A percentile compares a stretch with the other conserved stretches of the same genome.
Evolutionary conservation across 2,888 invertebrate species (phyloP).

Genomic region (Rhamnusium bicolor): DNA sequence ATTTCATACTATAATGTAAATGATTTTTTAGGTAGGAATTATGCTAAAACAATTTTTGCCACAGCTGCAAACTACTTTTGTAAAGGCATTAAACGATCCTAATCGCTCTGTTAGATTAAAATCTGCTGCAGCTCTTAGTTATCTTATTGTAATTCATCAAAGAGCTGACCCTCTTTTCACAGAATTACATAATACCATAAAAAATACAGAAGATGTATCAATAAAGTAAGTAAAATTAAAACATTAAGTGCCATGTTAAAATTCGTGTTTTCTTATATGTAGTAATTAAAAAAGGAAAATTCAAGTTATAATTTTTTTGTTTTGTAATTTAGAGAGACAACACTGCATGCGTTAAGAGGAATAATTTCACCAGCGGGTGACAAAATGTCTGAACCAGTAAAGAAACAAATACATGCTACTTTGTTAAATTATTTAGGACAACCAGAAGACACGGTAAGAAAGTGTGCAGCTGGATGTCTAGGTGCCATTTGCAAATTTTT

Average conservation of each 20-base stretch:
- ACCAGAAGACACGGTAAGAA: slow-evolving; percentile 86
- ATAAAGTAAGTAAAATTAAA: slow-evolving; percentile 70
- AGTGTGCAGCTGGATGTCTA: slow-evolving; percentile 90
- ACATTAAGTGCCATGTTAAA: background rate
- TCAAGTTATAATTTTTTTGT: slow-evolving; percentile 4
- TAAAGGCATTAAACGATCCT: slow-evolving; percentile 94
- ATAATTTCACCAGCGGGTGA: slow-evolving; percentile 89
- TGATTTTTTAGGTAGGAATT: slow-evolving; percentile 82
- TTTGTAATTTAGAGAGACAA: slow-evolving; percentile 85
- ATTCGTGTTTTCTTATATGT: background rate
- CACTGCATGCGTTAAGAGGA: slow-evolving; percentile 91
- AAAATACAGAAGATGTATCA: slow-evolving; percentile 87
- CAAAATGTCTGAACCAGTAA: slow-evolving; percentile 88
- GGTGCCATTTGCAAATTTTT: slow-evolving; percentile 88
- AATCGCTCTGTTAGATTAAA: slow-evolving; percentile 90
- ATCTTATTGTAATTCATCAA: slow-evolving; percentile 92
- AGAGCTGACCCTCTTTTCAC: slow-evolving; percentile 95
- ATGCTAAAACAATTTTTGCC: slow-evolving; percentile 98
- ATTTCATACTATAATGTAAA: background rate
- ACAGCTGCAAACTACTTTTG: slow-evolving; percentile 97
- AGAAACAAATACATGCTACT: slow-evolving; percentile 81
- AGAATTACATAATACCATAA: slow-evolving; percentile 91
- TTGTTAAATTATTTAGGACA: slow-evolving; percentile 80
- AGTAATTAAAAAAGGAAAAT: background rate
- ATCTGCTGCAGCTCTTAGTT: slow-evolving; percentile 90